phyloP scores from a whole-genome alignment of 30 jellyfish, hydroid and myxozoan genomes.

The Hydractinia echinata region DNA sequence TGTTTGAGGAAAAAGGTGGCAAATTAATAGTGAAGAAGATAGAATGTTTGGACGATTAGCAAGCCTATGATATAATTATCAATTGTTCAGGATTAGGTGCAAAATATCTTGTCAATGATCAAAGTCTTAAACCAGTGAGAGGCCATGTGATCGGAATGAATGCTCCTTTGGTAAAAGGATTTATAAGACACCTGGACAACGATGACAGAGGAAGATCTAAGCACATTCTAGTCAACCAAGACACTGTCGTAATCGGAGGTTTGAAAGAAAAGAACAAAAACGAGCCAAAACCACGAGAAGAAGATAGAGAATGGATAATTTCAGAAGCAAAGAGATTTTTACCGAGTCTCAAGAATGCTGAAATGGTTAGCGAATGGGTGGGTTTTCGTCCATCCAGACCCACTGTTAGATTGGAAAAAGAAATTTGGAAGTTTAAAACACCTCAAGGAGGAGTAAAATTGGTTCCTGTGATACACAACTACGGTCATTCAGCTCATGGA shows the following conservation, averaged over 20 bases:
- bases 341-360: conserved; percentile 54
- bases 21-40: conserved; percentile 38
- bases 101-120: conserved; percentile 49
- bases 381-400: conserved; percentile 79
- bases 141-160: conserved; percentile 76
- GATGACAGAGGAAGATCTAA: conserved; percentile 9
- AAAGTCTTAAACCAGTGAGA: conserved; percentile 47
- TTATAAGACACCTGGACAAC: not conserved
- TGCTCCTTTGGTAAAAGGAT: conserved; percentile 73
- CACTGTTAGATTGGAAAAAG: conserved; percentile 61
- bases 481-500: conserved; percentile 78
- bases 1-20: conserved; percentile 44
- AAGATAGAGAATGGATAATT: not conserved
- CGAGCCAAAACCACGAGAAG: not conserved
- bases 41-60: conserved; percentile 21
- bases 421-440: conserved; percentile 8
- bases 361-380: conserved; percentile 62
- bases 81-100: conserved; percentile 81
- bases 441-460: not conserved
- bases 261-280: not conserved
- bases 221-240: conserved; percentile 45
- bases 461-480: conserved; percentile 59
- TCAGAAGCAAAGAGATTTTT: not conserved
- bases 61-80: conserved; percentile 54
- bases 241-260: not conserved